Base-by-base conservation (phyloP, 2,888 invertebrate genomes). In the Drosophila atripex region DNA sequence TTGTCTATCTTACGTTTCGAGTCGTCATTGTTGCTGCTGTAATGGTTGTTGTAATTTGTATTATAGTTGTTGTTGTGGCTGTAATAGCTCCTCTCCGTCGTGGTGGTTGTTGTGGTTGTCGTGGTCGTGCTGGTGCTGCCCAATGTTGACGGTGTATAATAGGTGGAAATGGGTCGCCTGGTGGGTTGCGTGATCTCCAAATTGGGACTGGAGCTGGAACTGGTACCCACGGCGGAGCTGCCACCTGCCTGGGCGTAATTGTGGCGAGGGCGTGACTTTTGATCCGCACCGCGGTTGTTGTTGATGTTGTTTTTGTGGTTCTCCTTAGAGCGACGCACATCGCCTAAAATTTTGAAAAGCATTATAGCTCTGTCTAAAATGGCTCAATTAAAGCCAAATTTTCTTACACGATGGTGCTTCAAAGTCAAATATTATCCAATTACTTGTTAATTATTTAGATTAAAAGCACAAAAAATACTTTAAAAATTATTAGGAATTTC, bases 301-400 rank as follows among this genome's bases (percentile, higher is more conserved):
- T 46, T 35, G 35, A 32, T 38, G 46, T 54, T 59, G 46, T 21
- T 39, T 30, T 61, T 61, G 60, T 57, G 61, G 55, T 86, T 89
- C 80, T 91, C 90, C 75, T 91, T 91, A 56, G 88, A 88, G 56
- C 90, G 89, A 41, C 90, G 88, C 46, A 88, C 80, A 78, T 91
- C 91, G 75, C 79, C 91, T 90, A 74, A 47, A 86, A 79, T 77
- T 77, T 47, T 53, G 7, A 53, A 38, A 18, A 38, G 46, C n/a
- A 18, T 8, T 28, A 28, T 2, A 28, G 28, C 39, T 18, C 7
- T 3, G 8, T 16, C 18, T 18, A 9, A 41, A 41, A 41, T 18
- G 18, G 18, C 39, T 35, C 35, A 35, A 35, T 35, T 35, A n/a
- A 35, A 35, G 35, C 14, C 6, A 7, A 14, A 35, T 14, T 28